These are phyloP conservation scores for Chauna torquata DNA, from an alignment of 2,113 vertebrate genomes.

Conservation along the genomic window DNA sequence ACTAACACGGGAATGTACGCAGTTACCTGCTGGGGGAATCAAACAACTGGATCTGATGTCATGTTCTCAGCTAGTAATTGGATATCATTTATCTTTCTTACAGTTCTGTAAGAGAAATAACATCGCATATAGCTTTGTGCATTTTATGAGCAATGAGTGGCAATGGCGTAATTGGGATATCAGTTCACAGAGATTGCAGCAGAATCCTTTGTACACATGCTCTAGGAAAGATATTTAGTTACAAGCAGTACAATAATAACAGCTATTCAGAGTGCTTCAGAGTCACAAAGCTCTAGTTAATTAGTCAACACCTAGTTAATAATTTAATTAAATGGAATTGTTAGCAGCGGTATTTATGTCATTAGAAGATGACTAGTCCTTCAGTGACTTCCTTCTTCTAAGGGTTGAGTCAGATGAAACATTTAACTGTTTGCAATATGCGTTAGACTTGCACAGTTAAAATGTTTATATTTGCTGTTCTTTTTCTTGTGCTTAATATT, in stretches of 20 bases:
- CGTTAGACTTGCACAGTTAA: not conserved
- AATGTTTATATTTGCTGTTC: not conserved
- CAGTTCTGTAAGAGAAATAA: not conserved
- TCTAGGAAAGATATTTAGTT: not conserved
- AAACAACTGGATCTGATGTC: not conserved
- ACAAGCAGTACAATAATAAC: not conserved
- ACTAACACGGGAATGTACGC: not conserved
- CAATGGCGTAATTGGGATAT: not conserved
- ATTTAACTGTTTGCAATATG: not conserved
- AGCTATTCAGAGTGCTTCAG: not conserved
- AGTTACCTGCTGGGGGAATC: not conserved
- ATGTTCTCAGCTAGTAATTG: not conserved
- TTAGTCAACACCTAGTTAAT: constrained; percentile 33
- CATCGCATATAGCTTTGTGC: not conserved
- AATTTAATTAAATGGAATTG: constrained; percentile 36
- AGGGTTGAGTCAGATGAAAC: not conserved
- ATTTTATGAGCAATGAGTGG: not conserved
- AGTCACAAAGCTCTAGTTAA: not conserved
- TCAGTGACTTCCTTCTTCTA: not conserved
- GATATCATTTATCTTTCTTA: not conserved
- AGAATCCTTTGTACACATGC: not conserved
- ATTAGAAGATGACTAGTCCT: not conserved
- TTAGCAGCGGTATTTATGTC: not conserved
- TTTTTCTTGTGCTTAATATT: not conserved
- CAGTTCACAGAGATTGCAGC: not conserved